Percentiles rank a stretch among this genome's conserved stretches.
phyloP scores from a whole-genome alignment of 2,888 invertebrate genomes.

The Leptinotarsa juncta region DNA sequence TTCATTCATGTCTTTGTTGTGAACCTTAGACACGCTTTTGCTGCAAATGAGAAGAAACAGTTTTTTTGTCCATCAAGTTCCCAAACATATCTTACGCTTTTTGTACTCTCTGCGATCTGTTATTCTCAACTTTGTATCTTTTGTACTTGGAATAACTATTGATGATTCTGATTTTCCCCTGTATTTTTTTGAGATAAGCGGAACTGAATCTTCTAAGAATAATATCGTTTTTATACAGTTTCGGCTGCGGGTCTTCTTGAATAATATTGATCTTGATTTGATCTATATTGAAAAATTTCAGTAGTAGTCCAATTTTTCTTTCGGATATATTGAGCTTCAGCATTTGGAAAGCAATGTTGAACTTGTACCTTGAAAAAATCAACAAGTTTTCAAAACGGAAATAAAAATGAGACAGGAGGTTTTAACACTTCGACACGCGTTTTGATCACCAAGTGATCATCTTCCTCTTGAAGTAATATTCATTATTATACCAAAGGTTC shows the following conservation, averaged over 20 bases:
- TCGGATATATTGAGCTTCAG: slow-evolving; percentile 83
- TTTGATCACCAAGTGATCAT: too few species aligned
- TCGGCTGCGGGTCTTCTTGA: slow-evolving; percentile 46
- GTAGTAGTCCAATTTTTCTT: slow-evolving; percentile 73
- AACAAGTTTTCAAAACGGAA: background rate
- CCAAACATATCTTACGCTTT: slow-evolving; percentile 44
- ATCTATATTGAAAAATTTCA: slow-evolving; percentile 70
- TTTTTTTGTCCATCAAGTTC: background rate
- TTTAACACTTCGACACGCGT: too few species aligned
- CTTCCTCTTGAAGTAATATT: too few species aligned
- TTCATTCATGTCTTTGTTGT: slow-evolving; percentile 66
- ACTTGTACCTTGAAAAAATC: slow-evolving; percentile 73
- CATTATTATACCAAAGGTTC: too few species aligned
- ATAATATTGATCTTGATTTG: slow-evolving; percentile 52
- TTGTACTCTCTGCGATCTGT: slow-evolving; percentile 39
- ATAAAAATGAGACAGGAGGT: background rate
- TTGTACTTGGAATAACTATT: slow-evolving; percentile 49
- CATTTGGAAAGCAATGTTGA: slow-evolving; percentile 78
- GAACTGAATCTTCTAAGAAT: slow-evolving; percentile 41
- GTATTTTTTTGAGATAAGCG: slow-evolving; percentile 49
- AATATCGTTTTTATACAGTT: slow-evolving; percentile 47
- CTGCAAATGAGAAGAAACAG: slow-evolving; percentile 40
- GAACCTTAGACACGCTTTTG: slow-evolving; percentile 43
- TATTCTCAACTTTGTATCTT: slow-evolving; percentile 47
- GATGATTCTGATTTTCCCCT: slow-evolving; percentile 43